Evolutionary conservation across 2,797 vertebrate species (phyloP), one percentile per base, ranked within the genome.

Genomic region (Sebastes wilsoni): DNA sequence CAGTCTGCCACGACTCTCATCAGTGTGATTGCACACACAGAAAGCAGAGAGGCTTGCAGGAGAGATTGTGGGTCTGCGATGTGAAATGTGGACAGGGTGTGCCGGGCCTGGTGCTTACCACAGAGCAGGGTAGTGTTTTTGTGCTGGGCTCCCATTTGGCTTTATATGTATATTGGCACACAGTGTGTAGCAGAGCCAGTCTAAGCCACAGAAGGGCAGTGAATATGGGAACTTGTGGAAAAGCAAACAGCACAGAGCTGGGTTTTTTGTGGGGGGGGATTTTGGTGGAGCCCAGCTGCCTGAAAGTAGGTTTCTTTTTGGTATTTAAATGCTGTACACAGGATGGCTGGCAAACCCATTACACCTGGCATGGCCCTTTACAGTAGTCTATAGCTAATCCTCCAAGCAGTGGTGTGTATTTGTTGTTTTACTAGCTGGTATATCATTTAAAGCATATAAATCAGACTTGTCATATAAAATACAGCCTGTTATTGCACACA

Each of bases 121-220:
- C 94, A 94, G 87, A 87, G 82, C 81, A 89, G 89, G 82, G 79
- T 88, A 83, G 87, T 88, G 89, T 89, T 92, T 90, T 92, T 89
- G 89, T 92, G 88, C 91, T 65, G 69, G 59, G 87, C 82, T 87
- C 75, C 79, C 81, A 83, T 87, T 91, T 83, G 89, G 68, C 71
- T 85, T 64, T 67, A 49, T 83, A 79, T 65, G 82, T 85, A 72
- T 72, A 68, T 70, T 86, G 87, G 90, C 79, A 66, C 83, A 67
- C 80, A 77, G 88, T 73, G 85, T 81, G 87, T 25, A 83, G 77
- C 83, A 56, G 80, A 92, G 88, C 85, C 73, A 60, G 79, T 69
- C 83, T 46, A 83, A 93, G 88, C 93, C 91, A 79, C 93, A 93
- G 85, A 89, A 76, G 72, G 76, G 79, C 77, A 86, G 69, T 36